Evolutionary conservation across 1,140 invertebrate genomes (phyloP).

Genomic region (Drosophila oshimai): DNA sequence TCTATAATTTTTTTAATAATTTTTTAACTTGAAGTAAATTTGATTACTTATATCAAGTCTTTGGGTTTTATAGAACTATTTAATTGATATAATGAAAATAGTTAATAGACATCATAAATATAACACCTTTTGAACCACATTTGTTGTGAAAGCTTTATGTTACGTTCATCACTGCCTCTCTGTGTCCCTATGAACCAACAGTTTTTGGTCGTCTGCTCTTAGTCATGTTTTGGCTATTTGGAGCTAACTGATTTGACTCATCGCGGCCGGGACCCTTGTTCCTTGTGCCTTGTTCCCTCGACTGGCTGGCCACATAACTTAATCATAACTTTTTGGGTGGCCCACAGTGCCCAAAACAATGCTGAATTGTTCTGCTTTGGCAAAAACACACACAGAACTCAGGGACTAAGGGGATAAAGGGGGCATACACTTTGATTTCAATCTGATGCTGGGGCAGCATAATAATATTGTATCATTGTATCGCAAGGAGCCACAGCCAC

Average conservation of each 20-base stretch:
- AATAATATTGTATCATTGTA: conserved; percentile 81
- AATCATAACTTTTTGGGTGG: conserved; percentile 82
- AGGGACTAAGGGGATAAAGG: not conserved
- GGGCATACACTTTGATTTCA: conserved; percentile 67
- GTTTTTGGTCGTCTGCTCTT: conserved; percentile 38
- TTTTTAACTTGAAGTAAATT: too few species aligned
- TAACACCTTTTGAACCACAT: too few species aligned
- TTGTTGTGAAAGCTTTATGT: too few species aligned
- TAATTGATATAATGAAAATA: too few species aligned
- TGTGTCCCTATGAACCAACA: not conserved
- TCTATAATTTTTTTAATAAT: too few species aligned
- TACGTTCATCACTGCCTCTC: conserved; percentile 8
- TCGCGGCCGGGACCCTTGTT: conserved; percentile 15
- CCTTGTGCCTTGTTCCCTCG: conserved; percentile 3
- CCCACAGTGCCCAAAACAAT: conserved; percentile 73
- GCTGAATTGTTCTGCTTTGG: conserved; percentile 66
- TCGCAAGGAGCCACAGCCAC: conserved; percentile 69
- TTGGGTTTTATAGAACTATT: too few species aligned
- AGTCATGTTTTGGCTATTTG: conserved; percentile 78
- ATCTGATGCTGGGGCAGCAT: conserved; percentile 73
- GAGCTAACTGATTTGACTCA: conserved; percentile 35
- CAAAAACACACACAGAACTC: conserved; percentile 12
- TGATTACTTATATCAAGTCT: too few species aligned
- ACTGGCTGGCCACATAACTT: conserved; percentile 60
- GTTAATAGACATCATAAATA: too few species aligned